Conservation (phyloP, 2,113 vertebrate species). For the Brachyistius frenatus region DNA sequence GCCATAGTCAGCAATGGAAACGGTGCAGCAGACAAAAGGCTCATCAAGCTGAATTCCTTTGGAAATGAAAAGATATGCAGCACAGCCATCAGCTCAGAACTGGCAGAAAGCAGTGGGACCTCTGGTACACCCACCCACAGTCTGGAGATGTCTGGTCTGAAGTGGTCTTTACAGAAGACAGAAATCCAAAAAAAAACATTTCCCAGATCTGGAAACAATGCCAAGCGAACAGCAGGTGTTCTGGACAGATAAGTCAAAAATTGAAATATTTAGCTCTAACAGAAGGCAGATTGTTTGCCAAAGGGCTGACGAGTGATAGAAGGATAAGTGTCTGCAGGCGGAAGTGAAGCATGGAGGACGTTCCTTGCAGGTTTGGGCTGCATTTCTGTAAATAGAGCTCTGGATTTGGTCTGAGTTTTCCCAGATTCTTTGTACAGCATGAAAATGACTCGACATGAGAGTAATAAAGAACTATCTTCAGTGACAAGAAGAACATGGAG, state of each 20-base stretch:
- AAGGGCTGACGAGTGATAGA: background rate
- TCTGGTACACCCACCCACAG: conserved; percentile 21
- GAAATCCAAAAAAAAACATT: background rate
- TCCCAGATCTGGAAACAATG: background rate
- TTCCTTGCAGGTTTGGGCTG: too few relatives aligned
- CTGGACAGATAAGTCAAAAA: conserved; percentile 4
- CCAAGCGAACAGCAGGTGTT: conserved; percentile 2
- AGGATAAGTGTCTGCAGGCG: background rate
- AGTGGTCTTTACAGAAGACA: conserved; percentile 2
- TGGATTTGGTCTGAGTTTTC: too few relatives aligned
- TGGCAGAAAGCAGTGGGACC: background rate
- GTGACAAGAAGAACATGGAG: too few relatives aligned
- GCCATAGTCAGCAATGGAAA: background rate
- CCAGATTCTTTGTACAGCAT: too few relatives aligned
- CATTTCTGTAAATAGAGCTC: too few relatives aligned
- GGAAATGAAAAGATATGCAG: background rate
- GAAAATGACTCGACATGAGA: too few relatives aligned
- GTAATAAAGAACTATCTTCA: too few relatives aligned
- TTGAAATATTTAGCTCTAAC: conserved; percentile 1
- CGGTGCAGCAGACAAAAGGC: background rate
- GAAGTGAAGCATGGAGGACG: too few relatives aligned
- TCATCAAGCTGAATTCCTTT: background rate
- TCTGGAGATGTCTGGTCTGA: conserved; percentile 20
- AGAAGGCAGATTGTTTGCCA: conserved; percentile 1
- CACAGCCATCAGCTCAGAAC: background rate